phyloP scores from a whole-genome alignment of 2,797 vertebrate species.

The Aselliscus stoliczkanus region DNA sequence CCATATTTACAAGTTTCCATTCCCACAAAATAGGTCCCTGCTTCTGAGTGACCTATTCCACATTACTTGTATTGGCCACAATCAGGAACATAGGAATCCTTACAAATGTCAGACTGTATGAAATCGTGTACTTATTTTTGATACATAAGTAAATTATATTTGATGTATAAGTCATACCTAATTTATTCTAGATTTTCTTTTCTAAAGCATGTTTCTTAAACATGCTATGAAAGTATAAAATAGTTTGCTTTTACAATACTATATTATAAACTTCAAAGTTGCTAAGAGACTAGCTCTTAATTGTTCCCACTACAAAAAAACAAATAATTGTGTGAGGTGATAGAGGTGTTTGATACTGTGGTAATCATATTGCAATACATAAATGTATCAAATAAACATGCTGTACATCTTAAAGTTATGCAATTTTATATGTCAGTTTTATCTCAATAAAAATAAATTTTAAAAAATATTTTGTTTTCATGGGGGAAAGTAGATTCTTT shows the following conservation, averaged over 20 bases:
- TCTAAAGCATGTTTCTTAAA: constrained; percentile 10
- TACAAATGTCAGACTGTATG: background rate
- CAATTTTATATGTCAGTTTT: background rate
- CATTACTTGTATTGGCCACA: background rate
- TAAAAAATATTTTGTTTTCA: background rate
- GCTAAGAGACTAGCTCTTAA: background rate
- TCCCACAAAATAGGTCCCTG: background rate
- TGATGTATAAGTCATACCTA: background rate
- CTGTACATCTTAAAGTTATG: background rate
- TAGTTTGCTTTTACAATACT: background rate
- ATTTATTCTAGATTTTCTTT: background rate
- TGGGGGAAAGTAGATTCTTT: background rate
- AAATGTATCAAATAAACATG: background rate
- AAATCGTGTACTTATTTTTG: background rate
- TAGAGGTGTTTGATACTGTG: background rate
- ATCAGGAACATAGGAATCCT: background rate
- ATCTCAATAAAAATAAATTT: background rate
- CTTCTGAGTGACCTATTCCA: background rate
- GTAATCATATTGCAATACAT: background rate
- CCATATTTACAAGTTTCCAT: background rate
- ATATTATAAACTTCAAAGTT: background rate
- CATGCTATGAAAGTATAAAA: background rate
- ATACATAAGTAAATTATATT: background rate
- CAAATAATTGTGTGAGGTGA: background rate
- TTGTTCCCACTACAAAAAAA: background rate